These are phyloP conservation scores for Pachypanchax playfairii DNA, from an alignment of 2,113 vertebrate species.

Conservation along the genomic window DNA sequence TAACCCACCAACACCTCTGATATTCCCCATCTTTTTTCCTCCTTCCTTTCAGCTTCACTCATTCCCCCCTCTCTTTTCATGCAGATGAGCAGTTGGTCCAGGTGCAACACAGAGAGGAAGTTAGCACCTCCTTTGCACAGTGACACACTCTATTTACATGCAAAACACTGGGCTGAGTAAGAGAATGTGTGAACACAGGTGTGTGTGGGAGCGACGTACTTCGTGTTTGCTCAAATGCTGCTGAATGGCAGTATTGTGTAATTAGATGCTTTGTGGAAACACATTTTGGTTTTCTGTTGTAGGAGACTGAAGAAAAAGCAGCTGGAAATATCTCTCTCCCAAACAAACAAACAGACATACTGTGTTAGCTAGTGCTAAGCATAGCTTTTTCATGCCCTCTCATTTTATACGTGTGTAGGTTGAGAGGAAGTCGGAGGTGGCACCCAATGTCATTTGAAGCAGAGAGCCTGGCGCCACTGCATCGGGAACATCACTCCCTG, in stretches of 20 bases:
- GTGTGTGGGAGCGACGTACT: slow-evolving; percentile 50
- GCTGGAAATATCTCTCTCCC: slow-evolving; percentile 39
- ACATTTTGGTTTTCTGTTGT: slow-evolving; percentile 47
- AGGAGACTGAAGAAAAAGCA: slow-evolving; percentile 24
- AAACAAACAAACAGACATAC: slow-evolving; percentile 34
- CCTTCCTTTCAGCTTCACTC: slow-evolving; percentile 18
- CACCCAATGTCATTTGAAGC: slow-evolving; percentile 76
- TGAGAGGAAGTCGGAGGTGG: slow-evolving; percentile 72
- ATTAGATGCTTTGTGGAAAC: slow-evolving; percentile 52
- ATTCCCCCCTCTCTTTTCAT: slow-evolving; percentile 39
- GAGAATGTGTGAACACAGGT: slow-evolving; percentile 74
- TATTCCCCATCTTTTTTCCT: slow-evolving; percentile 16
- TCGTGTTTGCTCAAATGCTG: slow-evolving; percentile 45
- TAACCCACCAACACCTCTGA: slow-evolving; percentile 63
- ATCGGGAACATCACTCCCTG: slow-evolving; percentile 74
- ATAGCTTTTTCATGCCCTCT: slow-evolving; percentile 56
- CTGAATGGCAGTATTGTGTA: slow-evolving; percentile 42
- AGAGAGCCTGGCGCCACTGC: slow-evolving; percentile 74
- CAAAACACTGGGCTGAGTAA: slow-evolving; percentile 65
- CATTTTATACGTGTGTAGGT: slow-evolving; percentile 63
- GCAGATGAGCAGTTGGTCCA: slow-evolving; percentile 69
- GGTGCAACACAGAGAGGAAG: slow-evolving; percentile 74
- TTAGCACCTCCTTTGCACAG: slow-evolving; percentile 68
- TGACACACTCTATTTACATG: slow-evolving; percentile 73
- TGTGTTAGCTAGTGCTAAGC: slow-evolving; percentile 58